These are phyloP conservation scores for Mimas tiliae DNA, from an alignment of 2,888 invertebrate genomes.

Conservation along the genomic window DNA sequence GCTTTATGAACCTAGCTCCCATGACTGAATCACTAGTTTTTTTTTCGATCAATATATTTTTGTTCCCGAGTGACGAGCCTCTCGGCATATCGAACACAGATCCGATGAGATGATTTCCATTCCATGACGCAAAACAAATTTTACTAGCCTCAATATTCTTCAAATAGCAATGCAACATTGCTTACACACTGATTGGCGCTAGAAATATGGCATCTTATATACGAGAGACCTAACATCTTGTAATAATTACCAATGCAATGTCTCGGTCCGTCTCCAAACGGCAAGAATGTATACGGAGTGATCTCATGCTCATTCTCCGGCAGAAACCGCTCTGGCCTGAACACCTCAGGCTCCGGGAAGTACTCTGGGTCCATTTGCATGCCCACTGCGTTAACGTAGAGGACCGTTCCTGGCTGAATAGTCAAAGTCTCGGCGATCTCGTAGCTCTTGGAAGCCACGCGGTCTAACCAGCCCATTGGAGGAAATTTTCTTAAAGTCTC, in stretches of 20 bases:
- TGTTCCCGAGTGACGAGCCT: too few species aligned
- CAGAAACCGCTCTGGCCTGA: conserved; percentile 81
- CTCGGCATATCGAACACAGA: too few species aligned
- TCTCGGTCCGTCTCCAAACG: conserved; percentile 83
- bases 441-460: conserved; percentile 42
- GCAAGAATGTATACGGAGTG: conserved; percentile 56
- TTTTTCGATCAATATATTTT: too few species aligned
- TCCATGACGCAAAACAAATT: too few species aligned
- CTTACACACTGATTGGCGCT: too few species aligned
- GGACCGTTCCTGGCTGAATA: conserved; percentile 44
- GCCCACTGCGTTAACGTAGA: conserved; percentile 46
- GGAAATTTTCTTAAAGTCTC: conserved; percentile 48
- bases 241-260: conserved; percentile 79
- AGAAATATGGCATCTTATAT: too few species aligned
- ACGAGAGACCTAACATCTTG: too few species aligned
- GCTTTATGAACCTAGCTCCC: too few species aligned
- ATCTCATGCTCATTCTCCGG: conserved; percentile 75
- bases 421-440: conserved; percentile 47
- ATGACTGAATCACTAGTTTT: too few species aligned
- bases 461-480: conserved; percentile 49
- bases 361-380: conserved; percentile 66
- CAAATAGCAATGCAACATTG: too few species aligned
- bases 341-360: conserved; percentile 77
- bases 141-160: too few species aligned
- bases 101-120: too few species aligned